phyloP scores from a whole-genome alignment of 2,797 vertebrate species.

The Enteromius anoplus region DNA sequence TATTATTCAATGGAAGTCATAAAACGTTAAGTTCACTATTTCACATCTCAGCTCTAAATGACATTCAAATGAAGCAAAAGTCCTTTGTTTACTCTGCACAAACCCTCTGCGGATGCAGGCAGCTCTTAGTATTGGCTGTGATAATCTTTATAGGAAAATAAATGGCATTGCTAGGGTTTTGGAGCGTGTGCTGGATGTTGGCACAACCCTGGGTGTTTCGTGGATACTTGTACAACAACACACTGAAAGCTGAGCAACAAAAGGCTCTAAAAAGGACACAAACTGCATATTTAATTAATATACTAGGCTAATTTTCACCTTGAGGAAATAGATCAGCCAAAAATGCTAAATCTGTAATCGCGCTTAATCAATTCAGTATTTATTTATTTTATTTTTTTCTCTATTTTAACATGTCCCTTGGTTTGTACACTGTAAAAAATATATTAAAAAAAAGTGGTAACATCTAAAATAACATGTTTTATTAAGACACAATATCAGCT shows the following conservation, averaged over 20 bases:
- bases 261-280: background rate
- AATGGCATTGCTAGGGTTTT: conserved; percentile 69
- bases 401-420: background rate
- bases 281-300: background rate
- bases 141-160: conserved; percentile 77
- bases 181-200: conserved; percentile 58
- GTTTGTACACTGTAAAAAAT: background rate
- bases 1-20: conserved; percentile 61
- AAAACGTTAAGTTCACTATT: conserved; percentile 56
- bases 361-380: background rate
- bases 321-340: background rate
- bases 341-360: background rate
- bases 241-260: background rate
- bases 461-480: background rate
- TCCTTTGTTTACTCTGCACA: conserved; percentile 73
- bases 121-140: conserved; percentile 74
- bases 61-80: conserved; percentile 70
- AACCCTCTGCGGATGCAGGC: conserved; percentile 70
- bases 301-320: background rate
- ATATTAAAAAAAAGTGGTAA: background rate
- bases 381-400: background rate
- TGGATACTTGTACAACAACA: background rate
- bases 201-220: background rate
- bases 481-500: background rate
- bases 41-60: conserved; percentile 66